Conservation (phyloP, 2,113 vertebrate species). For the Microtus pennsylvanicus region DNA sequence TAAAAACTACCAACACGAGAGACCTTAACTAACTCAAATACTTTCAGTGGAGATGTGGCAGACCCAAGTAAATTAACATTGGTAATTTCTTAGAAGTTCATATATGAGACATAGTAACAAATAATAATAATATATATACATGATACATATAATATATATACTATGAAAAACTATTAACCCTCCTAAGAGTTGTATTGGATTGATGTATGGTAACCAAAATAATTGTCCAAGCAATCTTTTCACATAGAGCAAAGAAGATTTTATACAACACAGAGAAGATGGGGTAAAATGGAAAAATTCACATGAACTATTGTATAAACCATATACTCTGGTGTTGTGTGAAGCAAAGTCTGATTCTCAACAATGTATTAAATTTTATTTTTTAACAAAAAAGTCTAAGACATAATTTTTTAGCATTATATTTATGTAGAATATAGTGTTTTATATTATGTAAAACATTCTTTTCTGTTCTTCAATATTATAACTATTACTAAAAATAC, state of each 20-base stretch:
- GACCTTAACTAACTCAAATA: not conserved
- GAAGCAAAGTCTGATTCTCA: not conserved
- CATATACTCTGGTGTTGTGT: not conserved
- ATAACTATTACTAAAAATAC: slow-evolving; percentile 38
- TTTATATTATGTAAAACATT: too few species aligned
- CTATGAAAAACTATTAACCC: not conserved
- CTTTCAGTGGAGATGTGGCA: not conserved
- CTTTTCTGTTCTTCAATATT: not conserved
- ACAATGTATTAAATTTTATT: not conserved
- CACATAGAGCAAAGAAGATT: not conserved
- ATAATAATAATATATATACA: not conserved
- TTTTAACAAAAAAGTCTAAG: not conserved
- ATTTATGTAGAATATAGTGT: not conserved
- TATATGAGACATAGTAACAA: not conserved
- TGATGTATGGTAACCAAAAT: not conserved
- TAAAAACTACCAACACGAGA: slow-evolving; percentile 4
- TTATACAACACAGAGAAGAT: not conserved
- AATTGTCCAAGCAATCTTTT: not conserved
- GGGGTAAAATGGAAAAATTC: fast-evolving
- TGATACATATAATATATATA: not conserved
- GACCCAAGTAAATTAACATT: not conserved
- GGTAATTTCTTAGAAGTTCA: slow-evolving; percentile 2
- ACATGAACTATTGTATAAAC: not conserved
- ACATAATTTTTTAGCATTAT: not conserved
- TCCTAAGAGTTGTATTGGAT: not conserved